Evolutionary conservation across 2,797 vertebrate genomes (phyloP).

Genomic region (Craterocephalus amniculus): DNA sequence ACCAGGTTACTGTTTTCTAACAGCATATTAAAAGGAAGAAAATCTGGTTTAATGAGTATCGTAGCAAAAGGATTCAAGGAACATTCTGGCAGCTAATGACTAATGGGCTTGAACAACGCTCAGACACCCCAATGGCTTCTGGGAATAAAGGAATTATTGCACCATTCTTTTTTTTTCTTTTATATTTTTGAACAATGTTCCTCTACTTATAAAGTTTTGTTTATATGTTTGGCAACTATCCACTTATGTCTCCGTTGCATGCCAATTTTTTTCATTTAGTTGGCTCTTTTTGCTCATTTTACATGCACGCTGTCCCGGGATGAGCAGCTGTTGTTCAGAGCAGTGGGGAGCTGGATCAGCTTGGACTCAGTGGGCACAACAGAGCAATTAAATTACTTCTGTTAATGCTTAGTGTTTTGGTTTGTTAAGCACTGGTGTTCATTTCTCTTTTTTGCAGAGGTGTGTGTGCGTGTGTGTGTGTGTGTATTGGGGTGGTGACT

Average conservation of each 20-base stretch:
- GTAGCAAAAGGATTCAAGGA: background rate
- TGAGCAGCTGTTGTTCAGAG: slow-evolving; percentile 48
- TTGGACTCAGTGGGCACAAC: slow-evolving; percentile 39
- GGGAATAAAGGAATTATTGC: background rate
- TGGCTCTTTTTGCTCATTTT: slow-evolving; percentile 28
- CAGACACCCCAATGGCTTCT: background rate
- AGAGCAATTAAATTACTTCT: slow-evolving; percentile 63
- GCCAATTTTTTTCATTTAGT: slow-evolving; percentile 25
- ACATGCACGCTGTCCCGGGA: slow-evolving; percentile 14
- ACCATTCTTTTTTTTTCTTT: background rate
- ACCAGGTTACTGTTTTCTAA: too few relatives aligned
- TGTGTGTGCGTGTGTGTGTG: background rate
- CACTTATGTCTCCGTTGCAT: slow-evolving; percentile 5
- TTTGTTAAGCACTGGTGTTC: slow-evolving; percentile 24
- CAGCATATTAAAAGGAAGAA: too few relatives aligned
- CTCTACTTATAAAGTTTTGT: background rate
- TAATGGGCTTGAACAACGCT: background rate
- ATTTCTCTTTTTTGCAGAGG: slow-evolving; percentile 9
- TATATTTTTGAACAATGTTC: background rate
- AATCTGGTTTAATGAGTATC: background rate
- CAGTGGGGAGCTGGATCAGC: slow-evolving; percentile 35
- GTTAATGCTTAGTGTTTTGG: slow-evolving; percentile 46
- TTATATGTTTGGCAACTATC: background rate
- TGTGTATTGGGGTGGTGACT: slow-evolving; percentile 7
- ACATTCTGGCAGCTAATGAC: background rate